A percentile compares a stretch with the other conserved stretches of the same genome.
Conservation (phyloP, 2,113 vertebrate genomes). For the Macquaria australasica region DNA sequence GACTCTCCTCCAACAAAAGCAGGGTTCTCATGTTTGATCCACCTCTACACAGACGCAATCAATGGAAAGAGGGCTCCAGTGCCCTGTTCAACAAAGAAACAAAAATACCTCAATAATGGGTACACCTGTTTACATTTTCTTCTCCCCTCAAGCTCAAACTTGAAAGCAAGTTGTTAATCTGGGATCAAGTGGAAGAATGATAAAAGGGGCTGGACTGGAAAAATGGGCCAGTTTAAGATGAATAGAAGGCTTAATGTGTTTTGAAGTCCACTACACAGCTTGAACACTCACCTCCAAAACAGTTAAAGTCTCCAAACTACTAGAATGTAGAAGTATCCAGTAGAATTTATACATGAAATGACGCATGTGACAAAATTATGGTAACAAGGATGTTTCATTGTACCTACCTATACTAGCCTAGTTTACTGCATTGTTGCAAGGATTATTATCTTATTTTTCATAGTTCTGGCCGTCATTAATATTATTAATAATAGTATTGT, state of each 20-base stretch:
- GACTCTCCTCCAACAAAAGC: constrained; percentile 60
- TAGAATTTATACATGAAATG: background rate
- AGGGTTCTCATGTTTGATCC: constrained; percentile 56
- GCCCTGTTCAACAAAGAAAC: constrained; percentile 45
- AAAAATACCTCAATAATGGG: constrained; percentile 36
- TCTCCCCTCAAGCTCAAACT: constrained; percentile 18
- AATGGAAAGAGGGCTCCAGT: constrained; percentile 39
- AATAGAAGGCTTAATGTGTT: constrained; percentile 35
- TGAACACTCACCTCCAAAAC: constrained; percentile 5
- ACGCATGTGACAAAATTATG: background rate
- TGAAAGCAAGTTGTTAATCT: constrained; percentile 65
- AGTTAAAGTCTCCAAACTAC: background rate
- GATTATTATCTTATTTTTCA: background rate
- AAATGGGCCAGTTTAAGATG: constrained; percentile 36
- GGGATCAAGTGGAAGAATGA: constrained; percentile 48
- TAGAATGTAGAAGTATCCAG: no score
- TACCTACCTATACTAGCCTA: background rate
- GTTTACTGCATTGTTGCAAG: background rate
- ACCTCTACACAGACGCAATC: constrained; percentile 45
- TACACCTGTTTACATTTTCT: constrained; percentile 57
- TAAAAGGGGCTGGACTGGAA: constrained; percentile 16
- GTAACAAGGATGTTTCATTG: background rate
- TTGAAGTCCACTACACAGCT: constrained; percentile 25
- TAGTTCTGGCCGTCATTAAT: background rate
- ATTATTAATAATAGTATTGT: background rate